A percentile compares a stretch with the other conserved stretches of the same genome.
phyloP scores from a whole-genome alignment of 2,797 vertebrate species.

The Mastacembelus armatus region DNA sequence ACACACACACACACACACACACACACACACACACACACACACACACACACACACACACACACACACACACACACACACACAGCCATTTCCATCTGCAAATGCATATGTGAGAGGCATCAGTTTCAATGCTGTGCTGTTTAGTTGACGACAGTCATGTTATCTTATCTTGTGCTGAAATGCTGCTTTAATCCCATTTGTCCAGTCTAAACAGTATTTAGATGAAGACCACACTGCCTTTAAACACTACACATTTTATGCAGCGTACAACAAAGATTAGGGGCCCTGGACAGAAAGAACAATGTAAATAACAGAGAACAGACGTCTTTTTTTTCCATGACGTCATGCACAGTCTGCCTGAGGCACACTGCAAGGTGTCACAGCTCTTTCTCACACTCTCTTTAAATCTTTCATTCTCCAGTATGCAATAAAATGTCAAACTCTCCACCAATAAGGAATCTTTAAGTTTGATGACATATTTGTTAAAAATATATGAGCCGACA shows the following conservation, averaged over 20 bases:
- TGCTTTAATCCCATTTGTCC: not conserved
- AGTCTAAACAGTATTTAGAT: slow-evolving; percentile 33
- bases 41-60: not conserved
- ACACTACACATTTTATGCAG: slow-evolving; percentile 5
- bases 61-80: not conserved
- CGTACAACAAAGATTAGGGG: slow-evolving; percentile 57
- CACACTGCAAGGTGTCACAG: slow-evolving; percentile 43
- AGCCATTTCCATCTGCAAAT: not conserved
- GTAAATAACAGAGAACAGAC: slow-evolving; percentile 75
- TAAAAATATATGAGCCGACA: no score
- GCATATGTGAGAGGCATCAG: not conserved
- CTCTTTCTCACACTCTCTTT: slow-evolving; percentile 40
- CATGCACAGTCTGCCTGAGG: slow-evolving; percentile 25
- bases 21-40: not conserved
- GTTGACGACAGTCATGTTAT: slow-evolving; percentile 34
- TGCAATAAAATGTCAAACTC: slow-evolving; percentile 12
- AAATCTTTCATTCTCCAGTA: slow-evolving; percentile 35
- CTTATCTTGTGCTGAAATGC: slow-evolving; percentile 23
- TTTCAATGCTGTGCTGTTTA: slow-evolving; percentile 12
- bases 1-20: not conserved
- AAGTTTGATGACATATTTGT: no score
- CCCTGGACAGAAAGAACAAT: slow-evolving; percentile 61
- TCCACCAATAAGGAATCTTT: no score
- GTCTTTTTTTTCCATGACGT: slow-evolving; percentile 66
- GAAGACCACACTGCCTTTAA: slow-evolving; percentile 35